Evolutionary conservation across 2,113 vertebrate species (phyloP).

Genomic region (Zosterops hypoxanthus): DNA sequence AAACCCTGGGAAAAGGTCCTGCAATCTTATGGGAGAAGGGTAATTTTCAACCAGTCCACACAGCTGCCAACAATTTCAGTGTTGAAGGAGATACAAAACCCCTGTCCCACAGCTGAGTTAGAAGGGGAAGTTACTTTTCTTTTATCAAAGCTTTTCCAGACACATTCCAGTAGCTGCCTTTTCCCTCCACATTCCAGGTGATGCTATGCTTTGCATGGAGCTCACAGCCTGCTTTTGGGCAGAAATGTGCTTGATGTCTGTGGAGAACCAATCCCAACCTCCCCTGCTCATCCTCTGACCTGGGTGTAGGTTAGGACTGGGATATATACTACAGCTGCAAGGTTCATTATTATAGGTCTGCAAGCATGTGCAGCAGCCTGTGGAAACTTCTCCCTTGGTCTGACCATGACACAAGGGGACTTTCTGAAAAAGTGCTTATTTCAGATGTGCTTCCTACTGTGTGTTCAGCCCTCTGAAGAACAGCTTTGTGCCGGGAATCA

Average conservation of each 20-base stretch:
- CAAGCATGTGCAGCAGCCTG: not conserved
- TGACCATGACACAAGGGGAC: not conserved
- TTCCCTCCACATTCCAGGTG: not conserved
- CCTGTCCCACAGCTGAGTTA: not conserved
- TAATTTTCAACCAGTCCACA: not conserved
- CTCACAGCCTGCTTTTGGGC: not conserved
- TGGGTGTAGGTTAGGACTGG: not conserved
- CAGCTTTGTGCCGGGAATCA: not conserved
- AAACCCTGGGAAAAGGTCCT: constrained; percentile 11
- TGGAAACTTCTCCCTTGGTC: not conserved
- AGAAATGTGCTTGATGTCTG: not conserved
- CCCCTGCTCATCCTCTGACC: not conserved
- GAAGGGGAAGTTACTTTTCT: not conserved
- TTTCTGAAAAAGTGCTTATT: not conserved
- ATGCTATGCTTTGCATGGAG: not conserved
- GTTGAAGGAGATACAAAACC: not conserved
- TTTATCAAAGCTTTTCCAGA: not conserved
- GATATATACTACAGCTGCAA: not conserved
- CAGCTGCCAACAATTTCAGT: not conserved
- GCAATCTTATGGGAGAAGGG: not conserved
- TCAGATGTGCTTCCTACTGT: not conserved
- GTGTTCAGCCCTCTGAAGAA: not conserved
- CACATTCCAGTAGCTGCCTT: not conserved
- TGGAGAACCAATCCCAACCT: not conserved
- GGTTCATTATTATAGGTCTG: not conserved